Base-by-base conservation (phyloP, 1,140 invertebrate species). In the Riptortus pedestris region DNA sequence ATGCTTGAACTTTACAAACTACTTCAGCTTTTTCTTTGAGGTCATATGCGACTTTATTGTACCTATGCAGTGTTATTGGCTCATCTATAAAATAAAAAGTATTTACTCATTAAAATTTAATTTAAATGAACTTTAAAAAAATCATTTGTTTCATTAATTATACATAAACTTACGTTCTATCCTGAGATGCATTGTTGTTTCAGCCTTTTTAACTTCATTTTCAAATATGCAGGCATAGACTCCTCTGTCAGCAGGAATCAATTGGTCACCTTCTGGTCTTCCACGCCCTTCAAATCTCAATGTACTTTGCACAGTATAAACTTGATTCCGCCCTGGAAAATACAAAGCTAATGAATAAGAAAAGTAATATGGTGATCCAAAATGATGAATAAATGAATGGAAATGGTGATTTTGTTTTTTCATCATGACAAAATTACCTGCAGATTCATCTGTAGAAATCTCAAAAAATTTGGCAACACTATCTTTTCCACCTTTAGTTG, bases 31-130 rank as follows among this genome's bases (percentile, higher is more conserved):
- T 87, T 72, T 94, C 90, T 12, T 81, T 77, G 1, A 91, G 72
- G 72, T 93, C 90, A 68, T 85, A 92, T 2, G 92, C 92, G 0
- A 94, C 91, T 75, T 93, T 91, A 64, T 86, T 89, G 72, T 92
- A 87, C 64, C 88, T 84, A 72, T 90, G 86, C 12, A 91, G 78
- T 4, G 88, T 81, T 67, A 93, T 89, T 1, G 91, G 91, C 71
- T 87, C 83, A 76, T 94, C 85, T 86, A 75, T 60, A 79, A 81
- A 68, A 60, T 68, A 72, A 62, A 52, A 60, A 27, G 24, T 31
- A 12, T 45, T 62, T 63, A 64, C 18, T 22, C 3, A 58, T 24
- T 51, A 55, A 55, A 28, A 20, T 38, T 38, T 5, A 38, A 38
- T 38, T 38, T 38, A 14, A 38, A 14, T 5, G 5, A 5, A 38